phyloP scores from a whole-genome alignment of 1,140 invertebrate species.

The Wasmannia auropunctata region DNA sequence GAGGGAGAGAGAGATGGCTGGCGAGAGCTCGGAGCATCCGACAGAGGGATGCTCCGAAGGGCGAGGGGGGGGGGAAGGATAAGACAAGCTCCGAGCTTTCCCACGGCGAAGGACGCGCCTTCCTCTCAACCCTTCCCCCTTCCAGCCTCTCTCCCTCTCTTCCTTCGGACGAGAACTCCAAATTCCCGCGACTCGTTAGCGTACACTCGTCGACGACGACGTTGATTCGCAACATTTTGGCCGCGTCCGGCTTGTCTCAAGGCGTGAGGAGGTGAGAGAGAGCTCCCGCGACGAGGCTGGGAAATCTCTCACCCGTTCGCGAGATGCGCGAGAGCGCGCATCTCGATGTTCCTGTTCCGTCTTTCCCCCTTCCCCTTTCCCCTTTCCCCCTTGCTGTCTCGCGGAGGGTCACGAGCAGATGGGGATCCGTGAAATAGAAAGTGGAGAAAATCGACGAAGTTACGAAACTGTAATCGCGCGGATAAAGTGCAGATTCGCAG shows the following conservation, averaged over 20 bases:
- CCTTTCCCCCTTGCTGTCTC: not conserved
- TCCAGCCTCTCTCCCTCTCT: not conserved
- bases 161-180: not conserved
- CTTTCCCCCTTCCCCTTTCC: too few species aligned
- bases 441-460: not conserved
- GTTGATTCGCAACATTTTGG: too few species aligned
- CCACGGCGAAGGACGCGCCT: slow-evolving; percentile 7
- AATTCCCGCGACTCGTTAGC: not conserved
- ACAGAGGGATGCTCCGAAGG: too few species aligned
- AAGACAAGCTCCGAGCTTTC: not conserved
- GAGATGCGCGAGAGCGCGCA: slow-evolving; percentile 13
- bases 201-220: not conserved
- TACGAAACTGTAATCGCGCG: not conserved
- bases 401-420: not conserved
- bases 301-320: not conserved
- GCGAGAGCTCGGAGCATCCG: not conserved
- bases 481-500: not conserved
- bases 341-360: slow-evolving; percentile 1
- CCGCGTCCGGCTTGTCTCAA: too few species aligned
- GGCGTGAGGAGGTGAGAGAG: too few species aligned
- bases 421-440: not conserved
- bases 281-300: not conserved
- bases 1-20: not conserved
- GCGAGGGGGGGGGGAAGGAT: not conserved
- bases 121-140: not conserved